These are phyloP conservation scores for Apocheima hispidaria DNA, from an alignment of 2,888 invertebrate species.

Conservation along the genomic window DNA sequence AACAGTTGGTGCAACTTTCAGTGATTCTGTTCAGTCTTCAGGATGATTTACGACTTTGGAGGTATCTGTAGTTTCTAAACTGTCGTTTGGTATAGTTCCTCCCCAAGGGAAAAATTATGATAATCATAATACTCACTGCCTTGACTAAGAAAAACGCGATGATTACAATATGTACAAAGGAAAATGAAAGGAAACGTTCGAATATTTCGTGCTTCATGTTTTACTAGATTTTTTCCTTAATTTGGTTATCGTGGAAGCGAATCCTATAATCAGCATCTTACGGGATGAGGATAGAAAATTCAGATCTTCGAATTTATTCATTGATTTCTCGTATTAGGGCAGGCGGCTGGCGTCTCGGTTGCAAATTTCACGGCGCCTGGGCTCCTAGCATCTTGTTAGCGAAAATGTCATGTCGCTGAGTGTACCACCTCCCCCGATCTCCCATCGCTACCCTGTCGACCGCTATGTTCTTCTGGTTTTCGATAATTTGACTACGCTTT, in stretches of 20 bases:
- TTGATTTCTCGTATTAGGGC: conserved; percentile 66
- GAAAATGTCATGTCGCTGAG: conserved; percentile 76
- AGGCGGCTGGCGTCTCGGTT: conserved; percentile 64
- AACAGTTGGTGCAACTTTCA: conserved; percentile 27
- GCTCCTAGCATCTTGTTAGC: conserved; percentile 70
- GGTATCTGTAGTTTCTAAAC: conserved; percentile 27
- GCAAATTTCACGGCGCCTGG: conserved; percentile 62
- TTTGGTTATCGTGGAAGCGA: conserved; percentile 19
- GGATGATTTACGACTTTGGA: conserved; percentile 23
- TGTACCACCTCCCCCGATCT: conserved; percentile 49
- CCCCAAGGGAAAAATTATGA: conserved; percentile 13
- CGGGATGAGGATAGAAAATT: conserved; percentile 26
- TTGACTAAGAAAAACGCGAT: background rate
- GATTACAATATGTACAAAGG: conserved; percentile 1
- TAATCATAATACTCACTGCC: background rate
- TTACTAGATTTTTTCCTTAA: conserved; percentile 11
- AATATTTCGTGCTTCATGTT: conserved; percentile 13
- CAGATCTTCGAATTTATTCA: conserved; percentile 59
- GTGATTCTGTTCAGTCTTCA: conserved; percentile 22
- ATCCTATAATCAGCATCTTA: conserved; percentile 26
- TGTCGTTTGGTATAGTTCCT: conserved; percentile 18
- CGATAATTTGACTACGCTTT: conserved; percentile 61
- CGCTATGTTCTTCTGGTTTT: conserved; percentile 60
- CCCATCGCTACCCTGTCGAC: conserved; percentile 49
- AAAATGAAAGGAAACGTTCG: background rate